These are phyloP conservation scores for Siniperca obscura DNA, from an alignment of 2,797 vertebrate genomes.

Conservation along the genomic window DNA sequence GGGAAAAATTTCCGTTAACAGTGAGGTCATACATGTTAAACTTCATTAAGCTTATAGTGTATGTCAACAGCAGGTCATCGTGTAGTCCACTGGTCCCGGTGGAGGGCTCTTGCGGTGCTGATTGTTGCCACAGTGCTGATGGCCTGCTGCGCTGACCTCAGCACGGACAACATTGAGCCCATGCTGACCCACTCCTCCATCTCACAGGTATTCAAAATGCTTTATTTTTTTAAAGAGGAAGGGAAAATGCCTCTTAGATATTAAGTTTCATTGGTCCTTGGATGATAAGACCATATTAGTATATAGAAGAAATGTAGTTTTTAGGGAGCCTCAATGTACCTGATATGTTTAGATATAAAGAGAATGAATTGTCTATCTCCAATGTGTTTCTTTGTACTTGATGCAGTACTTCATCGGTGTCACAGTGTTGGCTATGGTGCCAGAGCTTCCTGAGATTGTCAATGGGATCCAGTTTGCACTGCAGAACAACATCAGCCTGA, in stretches of 20 bases:
- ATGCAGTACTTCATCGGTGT: slow-evolving; percentile 92
- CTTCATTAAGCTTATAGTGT: background rate
- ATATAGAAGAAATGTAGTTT: background rate
- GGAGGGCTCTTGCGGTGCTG: slow-evolving; percentile 85
- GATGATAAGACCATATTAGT: background rate
- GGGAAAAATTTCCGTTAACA: rapidly evolving
- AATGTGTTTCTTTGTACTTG: background rate
- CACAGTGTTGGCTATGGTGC: slow-evolving; percentile 92
- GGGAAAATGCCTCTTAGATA: background rate
- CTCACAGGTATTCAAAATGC: slow-evolving; percentile 84
- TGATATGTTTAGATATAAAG: background rate
- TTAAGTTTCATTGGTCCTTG: background rate
- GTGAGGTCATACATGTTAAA: slow-evolving; percentile 3
- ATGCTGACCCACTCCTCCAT: slow-evolving; percentile 86
- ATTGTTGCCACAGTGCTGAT: slow-evolving; percentile 88
- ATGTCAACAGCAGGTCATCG: slow-evolving; percentile 74
- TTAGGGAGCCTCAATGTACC: background rate
- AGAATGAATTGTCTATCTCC: background rate
- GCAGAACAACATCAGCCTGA: slow-evolving; percentile 93
- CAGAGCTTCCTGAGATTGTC: slow-evolving; percentile 92
- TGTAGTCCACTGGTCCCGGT: slow-evolving; percentile 88
- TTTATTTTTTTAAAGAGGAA: background rate
- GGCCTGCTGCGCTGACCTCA: slow-evolving; percentile 92
- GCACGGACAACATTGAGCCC: slow-evolving; percentile 91
- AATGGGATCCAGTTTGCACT: slow-evolving; percentile 94